Conservation (phyloP, 2,888 invertebrate genomes). For the Oligia latruncula region DNA sequence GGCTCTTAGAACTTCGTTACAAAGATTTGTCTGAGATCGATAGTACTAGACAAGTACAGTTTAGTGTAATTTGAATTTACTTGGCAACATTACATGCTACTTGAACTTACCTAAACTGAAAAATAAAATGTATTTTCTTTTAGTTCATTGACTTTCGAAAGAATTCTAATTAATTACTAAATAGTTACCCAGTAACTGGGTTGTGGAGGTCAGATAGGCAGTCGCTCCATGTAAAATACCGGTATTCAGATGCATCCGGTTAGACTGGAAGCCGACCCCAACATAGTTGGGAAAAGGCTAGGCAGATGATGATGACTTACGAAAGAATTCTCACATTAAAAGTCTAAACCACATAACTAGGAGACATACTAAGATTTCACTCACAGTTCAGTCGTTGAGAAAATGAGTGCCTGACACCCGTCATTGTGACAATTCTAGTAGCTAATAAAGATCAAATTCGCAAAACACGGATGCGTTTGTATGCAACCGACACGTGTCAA, state of each 20-base stretch:
- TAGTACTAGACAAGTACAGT: conserved; percentile 56
- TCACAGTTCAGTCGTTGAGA: not conserved
- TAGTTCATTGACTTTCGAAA: not conserved
- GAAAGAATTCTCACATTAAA: not conserved
- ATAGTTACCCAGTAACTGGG: too few species aligned
- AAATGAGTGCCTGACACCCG: not conserved
- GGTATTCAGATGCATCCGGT: too few species aligned
- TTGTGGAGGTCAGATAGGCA: too few species aligned
- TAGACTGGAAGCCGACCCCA: too few species aligned
- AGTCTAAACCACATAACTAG: not conserved
- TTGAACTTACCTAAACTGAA: not conserved
- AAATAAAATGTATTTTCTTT: not conserved
- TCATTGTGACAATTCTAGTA: too few species aligned
- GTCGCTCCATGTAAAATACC: too few species aligned
- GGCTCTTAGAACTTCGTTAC: conserved; percentile 40
- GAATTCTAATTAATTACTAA: not conserved
- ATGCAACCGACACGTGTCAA: not conserved
- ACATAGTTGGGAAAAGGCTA: too few species aligned
- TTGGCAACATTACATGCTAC: conserved; percentile 12
- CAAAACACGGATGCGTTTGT: not conserved
- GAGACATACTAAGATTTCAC: not conserved
- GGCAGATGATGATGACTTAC: not conserved
- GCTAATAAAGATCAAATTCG: not conserved
- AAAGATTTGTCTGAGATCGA: conserved; percentile 57
- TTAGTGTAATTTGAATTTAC: conserved; percentile 64